A percentile compares a stretch with the other conserved stretches of the same genome.
Conservation (phyloP, 2,888 invertebrate species). For the Pharmacophagus antenor region DNA sequence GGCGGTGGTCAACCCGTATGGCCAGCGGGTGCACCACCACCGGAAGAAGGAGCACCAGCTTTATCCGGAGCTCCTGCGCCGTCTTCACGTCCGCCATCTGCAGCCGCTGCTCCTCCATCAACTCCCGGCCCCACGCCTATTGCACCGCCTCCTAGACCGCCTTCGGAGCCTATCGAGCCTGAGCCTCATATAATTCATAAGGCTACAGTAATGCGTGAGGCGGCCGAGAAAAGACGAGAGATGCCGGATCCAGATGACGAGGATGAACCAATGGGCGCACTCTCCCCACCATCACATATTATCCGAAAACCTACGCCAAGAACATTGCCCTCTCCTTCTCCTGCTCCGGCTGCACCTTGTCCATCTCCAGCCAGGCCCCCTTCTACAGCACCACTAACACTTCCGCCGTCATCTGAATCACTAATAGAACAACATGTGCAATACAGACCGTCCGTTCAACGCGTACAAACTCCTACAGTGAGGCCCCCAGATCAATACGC, state of each 20-base stretch:
- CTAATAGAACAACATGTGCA: constrained; percentile 51
- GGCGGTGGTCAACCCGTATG: constrained; percentile 62
- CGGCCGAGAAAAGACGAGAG: constrained; percentile 72
- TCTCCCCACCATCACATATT: constrained; percentile 75
- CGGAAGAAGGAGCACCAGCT: constrained; percentile 67
- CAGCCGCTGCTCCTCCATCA: constrained; percentile 67
- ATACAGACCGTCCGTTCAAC: constrained; percentile 55
- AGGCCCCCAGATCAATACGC: constrained; percentile 64
- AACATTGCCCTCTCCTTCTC: constrained; percentile 64
- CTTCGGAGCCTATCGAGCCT: constrained; percentile 74
- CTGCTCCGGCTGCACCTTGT: constrained; percentile 52
- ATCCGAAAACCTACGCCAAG: constrained; percentile 69
- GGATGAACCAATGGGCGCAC: constrained; percentile 60
- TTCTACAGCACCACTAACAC: constrained; percentile 51
- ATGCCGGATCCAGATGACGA: constrained; percentile 71
- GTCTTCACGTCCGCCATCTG: constrained; percentile 74
- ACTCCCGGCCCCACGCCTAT: constrained; percentile 54
- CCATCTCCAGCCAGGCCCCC: constrained; percentile 50
- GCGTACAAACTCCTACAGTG: constrained; percentile 61
- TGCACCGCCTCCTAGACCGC: constrained; percentile 70
- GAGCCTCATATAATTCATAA: constrained; percentile 79
- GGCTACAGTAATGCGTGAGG: constrained; percentile 78
- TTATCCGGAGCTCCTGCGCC: constrained; percentile 69
- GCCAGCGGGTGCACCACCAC: constrained; percentile 55
- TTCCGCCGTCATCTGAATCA: constrained; percentile 48